These are phyloP conservation scores for Eudyptes chrysolophus DNA, from an alignment of 2,113 vertebrate species.

Conservation along the genomic window DNA sequence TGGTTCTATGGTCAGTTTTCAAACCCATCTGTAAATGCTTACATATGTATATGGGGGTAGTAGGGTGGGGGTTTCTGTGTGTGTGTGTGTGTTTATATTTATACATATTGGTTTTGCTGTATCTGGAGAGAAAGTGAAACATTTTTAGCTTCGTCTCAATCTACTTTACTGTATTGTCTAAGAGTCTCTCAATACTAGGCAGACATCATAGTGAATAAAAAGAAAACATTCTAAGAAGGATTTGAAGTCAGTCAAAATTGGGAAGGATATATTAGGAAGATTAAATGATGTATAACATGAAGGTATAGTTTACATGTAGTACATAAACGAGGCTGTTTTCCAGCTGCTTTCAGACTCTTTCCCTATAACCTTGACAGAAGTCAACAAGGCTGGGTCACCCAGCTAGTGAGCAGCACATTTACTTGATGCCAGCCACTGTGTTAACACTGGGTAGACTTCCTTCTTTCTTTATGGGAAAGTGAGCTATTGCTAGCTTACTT, in stretches of 20 bases:
- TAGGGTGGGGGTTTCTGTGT: accelerated
- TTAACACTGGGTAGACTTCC: background rate
- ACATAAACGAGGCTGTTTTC: background rate
- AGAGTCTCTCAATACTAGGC: background rate
- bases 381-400: background rate
- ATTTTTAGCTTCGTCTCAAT: background rate
- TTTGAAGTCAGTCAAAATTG: background rate
- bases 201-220: background rate
- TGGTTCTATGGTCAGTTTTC: background rate
- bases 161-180: background rate
- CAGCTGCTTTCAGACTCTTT: background rate
- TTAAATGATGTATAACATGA: background rate
- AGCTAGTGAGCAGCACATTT: background rate
- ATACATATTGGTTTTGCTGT: background rate
- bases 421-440: background rate
- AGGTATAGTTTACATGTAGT: background rate
- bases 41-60: accelerated
- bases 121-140: background rate
- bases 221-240: background rate
- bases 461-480: background rate
- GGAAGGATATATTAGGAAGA: background rate
- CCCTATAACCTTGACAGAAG: background rate
- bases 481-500: background rate
- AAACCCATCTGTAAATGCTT: background rate
- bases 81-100: background rate